Base-by-base conservation (phyloP, 2,797 vertebrate genomes). In the Lagocephalus sceleratus region DNA sequence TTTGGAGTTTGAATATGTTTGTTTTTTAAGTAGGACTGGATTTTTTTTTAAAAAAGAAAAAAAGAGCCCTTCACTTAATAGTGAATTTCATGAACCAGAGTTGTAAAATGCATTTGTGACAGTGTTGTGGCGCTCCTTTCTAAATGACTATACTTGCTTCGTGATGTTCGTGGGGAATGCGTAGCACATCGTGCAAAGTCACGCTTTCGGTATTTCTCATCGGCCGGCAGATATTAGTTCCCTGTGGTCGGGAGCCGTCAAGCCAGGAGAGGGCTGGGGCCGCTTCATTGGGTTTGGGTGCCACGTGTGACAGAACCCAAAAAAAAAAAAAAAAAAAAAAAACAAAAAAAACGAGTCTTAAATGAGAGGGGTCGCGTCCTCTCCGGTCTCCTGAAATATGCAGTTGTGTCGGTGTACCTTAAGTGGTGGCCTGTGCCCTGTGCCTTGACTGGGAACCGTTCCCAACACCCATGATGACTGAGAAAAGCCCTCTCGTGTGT, bases 401-500 rank as follows among this genome's bases (percentile, higher is more conserved):
- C 60, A 66, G 39, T 58, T 47, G 20, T 35, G 20, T 29, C 38
- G 16, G 17, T 40, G 42, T 54, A n/a, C 21, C 54, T 57, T 11
- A 39, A 16, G 45, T n/a, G 42, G 38, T 49, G 74, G 62, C 51
- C 47, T 41, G 16, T 20, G 54, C 63, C 54, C 57, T 71, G 76
- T 82, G 63, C 68, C 68, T 76, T 76, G 60, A 66, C 51, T 9
- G 23, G 49, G 41, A 62, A 53, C 52, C 1, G 47, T 59, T 58
- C 65, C 58, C 15, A 12, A 8, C 43, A 5, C 60, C 60, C 54
- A 14, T 17, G 52, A 67, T 54, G 23, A 50, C 38, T n/a, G 32
- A 3, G 32, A 2, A 38, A 47, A 32, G 61, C 65, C 79, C 77
- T 66, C 73, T 78, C 76, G 77, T 74, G 67, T 61, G 65, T 66